Conservation (phyloP, 2,888 invertebrate species). For the Drosophila picticornis region DNA sequence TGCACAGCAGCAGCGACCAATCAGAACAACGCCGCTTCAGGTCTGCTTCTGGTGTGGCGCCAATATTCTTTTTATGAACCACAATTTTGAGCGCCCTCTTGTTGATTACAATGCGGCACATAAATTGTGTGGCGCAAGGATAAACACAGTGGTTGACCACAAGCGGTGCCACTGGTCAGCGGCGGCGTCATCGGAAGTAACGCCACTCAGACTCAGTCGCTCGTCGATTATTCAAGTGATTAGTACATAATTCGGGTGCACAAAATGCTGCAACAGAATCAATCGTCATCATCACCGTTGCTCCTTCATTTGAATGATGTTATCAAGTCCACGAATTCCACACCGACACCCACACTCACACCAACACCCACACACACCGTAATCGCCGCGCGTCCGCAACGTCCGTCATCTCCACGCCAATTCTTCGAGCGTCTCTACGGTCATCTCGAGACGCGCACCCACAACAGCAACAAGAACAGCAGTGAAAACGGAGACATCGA, state of each 20-base stretch:
- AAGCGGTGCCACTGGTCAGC: constrained; percentile 22
- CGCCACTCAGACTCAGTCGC: constrained; percentile 55
- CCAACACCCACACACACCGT: constrained; percentile 12
- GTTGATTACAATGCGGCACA: constrained; percentile 57
- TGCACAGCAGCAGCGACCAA: constrained; percentile 38
- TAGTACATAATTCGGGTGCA: constrained; percentile 44
- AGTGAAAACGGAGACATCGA: constrained; percentile 72
- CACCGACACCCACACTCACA: constrained; percentile 9
- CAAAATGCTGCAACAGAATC: constrained; percentile 58
- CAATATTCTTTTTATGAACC: constrained; percentile 50
- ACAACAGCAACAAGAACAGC: constrained; percentile 21
- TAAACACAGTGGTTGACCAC: constrained; percentile 58
- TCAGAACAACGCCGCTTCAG: constrained; percentile 14
- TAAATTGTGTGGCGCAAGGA: constrained; percentile 50
- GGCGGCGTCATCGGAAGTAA: constrained; percentile 48
- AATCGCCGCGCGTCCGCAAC: constrained; percentile 55
- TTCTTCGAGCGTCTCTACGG: constrained; percentile 93
- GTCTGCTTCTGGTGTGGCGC: constrained; percentile 38
- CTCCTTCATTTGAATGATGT: constrained; percentile 25
- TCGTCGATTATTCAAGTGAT: constrained; percentile 65
- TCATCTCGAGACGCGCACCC: constrained; percentile 87
- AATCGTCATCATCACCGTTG: constrained; percentile 14
- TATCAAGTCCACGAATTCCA: constrained; percentile 34
- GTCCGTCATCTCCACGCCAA: constrained; percentile 91
- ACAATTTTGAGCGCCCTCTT: constrained; percentile 50